A percentile compares a stretch with the other conserved stretches of the same genome.
These are phyloP conservation scores for Thunnus maccoyii DNA, from an alignment of 2,113 vertebrate species.

Conservation along the genomic window DNA sequence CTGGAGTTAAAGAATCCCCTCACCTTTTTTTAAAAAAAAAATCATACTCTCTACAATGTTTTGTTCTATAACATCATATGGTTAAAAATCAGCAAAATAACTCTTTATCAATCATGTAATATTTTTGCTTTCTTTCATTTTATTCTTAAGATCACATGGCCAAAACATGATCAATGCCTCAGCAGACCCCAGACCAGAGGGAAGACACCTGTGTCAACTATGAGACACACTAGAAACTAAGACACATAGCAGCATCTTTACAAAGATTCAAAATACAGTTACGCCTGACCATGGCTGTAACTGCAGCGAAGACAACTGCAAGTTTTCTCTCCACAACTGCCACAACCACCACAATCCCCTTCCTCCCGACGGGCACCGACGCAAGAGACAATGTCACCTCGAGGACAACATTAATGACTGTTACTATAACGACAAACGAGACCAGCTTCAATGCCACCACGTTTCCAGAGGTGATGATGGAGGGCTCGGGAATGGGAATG, in stretches of 20 bases:
- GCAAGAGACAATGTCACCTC: slow-evolving; percentile 74
- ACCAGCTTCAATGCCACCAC: slow-evolving; percentile 91
- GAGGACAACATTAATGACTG: slow-evolving; percentile 76
- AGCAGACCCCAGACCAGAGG: slow-evolving; percentile 39
- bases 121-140: slow-evolving; percentile 5
- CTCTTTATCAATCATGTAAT: not conserved
- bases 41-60: too few relatives aligned
- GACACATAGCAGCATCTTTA: not conserved
- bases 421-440: slow-evolving; percentile 87
- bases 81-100: not conserved
- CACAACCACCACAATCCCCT: slow-evolving; percentile 56
- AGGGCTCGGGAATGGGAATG: slow-evolving; percentile 87
- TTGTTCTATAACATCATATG: too few relatives aligned
- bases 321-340: slow-evolving; percentile 67
- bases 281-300: slow-evolving; percentile 70
- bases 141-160: slow-evolving; percentile 26
- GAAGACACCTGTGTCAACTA: slow-evolving; percentile 35
- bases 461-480: slow-evolving; percentile 82
- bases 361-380: slow-evolving; percentile 59
- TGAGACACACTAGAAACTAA: slow-evolving; percentile 53
- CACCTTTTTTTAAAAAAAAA: too few relatives aligned
- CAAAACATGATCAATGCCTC: slow-evolving; percentile 34
- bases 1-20: not conserved
- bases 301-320: slow-evolving; percentile 58
- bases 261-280: slow-evolving; percentile 17